Conservation (phyloP, 2,797 vertebrate species). For the Enteromius fasciolatus region DNA sequence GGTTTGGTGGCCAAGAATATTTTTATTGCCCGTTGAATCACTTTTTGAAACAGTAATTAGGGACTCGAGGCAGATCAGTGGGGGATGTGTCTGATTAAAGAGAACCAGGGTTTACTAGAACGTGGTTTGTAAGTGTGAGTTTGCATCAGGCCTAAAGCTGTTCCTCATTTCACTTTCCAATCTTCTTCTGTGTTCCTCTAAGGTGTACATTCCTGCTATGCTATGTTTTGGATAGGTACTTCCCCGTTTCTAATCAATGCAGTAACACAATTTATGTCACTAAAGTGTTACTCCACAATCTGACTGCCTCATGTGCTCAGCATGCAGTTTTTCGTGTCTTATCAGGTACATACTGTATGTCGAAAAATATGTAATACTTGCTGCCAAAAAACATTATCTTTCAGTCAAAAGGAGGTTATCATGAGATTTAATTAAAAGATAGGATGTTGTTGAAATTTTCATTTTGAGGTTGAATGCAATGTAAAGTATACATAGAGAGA, state of each 20-base stretch:
- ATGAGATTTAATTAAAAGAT: background rate
- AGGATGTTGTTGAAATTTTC: background rate
- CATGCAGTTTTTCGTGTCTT: background rate
- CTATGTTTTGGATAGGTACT: background rate
- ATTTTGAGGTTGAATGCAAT: background rate
- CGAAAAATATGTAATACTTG: background rate
- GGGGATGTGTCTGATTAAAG: background rate
- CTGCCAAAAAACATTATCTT: background rate
- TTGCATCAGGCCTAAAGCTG: background rate
- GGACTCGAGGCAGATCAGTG: background rate
- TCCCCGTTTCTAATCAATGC: constrained; percentile 6
- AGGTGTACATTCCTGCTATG: constrained; percentile 28
- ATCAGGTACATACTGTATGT: background rate
- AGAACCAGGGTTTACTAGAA: constrained; percentile 4
- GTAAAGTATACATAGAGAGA: background rate
- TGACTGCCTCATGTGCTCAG: background rate
- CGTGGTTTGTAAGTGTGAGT: background rate
- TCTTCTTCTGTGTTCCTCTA: constrained; percentile 28
- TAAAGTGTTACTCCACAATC: background rate
- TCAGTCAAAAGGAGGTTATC: background rate
- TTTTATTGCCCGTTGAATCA: constrained; percentile 3
- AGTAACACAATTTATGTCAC: background rate
- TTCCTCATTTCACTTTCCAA: constrained; percentile 38
- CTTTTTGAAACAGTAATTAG: background rate
- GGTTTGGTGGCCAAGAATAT: constrained; percentile 1